Evolutionary conservation across 2,797 vertebrate species (phyloP).

Genomic region (Pelochelys cantorii): DNA sequence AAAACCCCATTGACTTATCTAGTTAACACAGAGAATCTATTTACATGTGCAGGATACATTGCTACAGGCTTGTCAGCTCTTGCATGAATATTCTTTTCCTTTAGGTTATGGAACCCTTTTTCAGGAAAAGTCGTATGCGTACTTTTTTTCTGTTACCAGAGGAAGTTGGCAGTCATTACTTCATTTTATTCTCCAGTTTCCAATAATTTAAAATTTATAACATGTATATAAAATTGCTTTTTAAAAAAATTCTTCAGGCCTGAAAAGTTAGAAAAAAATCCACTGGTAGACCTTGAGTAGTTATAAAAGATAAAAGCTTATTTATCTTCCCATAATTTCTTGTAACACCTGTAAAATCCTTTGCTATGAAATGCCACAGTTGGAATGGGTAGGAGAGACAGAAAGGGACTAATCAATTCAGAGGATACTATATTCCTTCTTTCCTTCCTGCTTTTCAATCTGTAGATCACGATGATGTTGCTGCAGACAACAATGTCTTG

Average conservation of each 20-base stretch:
- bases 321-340: conserved; percentile 47
- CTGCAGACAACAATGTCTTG: background rate
- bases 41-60: conserved; percentile 31
- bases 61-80: conserved; percentile 21
- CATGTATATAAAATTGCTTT: background rate
- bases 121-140: background rate
- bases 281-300: conserved; percentile 52
- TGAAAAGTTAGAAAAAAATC: conserved; percentile 35
- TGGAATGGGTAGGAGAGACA: background rate
- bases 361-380: conserved; percentile 52
- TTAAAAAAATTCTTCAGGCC: background rate
- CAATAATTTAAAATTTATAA: conserved; percentile 30
- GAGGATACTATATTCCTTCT: background rate
- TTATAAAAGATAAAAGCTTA: conserved; percentile 13
- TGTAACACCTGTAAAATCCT: conserved; percentile 17
- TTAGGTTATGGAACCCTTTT: fast-evolving
- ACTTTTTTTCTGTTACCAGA: background rate
- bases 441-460: background rate
- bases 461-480: background rate
- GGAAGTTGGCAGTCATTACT: conserved; percentile 45
- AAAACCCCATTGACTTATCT: conserved; percentile 41
- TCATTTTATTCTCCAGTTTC: conserved; percentile 48
- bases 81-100: conserved; percentile 7
- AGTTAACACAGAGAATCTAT: conserved; percentile 33
- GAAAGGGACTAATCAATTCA: background rate